Evolutionary conservation across 2,888 invertebrate genomes (phyloP).

Genomic region (Bombyx huttoni): DNA sequence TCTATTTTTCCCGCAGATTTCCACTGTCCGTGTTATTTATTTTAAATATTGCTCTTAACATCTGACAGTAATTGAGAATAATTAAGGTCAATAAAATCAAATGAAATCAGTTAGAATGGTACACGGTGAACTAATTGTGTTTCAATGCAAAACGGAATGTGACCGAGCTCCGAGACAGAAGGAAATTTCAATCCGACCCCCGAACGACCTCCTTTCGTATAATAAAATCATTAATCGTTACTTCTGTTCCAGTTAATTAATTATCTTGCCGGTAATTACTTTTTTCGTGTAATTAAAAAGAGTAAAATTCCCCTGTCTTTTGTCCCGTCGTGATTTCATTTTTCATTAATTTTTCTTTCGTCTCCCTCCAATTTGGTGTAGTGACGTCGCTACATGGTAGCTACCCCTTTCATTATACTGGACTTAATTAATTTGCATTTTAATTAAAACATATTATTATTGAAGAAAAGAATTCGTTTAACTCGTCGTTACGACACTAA

Average conservation of each 20-base stretch:
- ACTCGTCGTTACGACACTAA: constrained; percentile 21
- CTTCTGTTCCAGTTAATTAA: constrained; percentile 73
- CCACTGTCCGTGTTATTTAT: background rate
- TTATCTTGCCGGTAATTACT: constrained; percentile 71
- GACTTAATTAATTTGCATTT: constrained; percentile 69
- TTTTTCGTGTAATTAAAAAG: constrained; percentile 73
- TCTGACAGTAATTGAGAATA: background rate
- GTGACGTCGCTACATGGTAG: constrained; percentile 61
- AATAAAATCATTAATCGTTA: constrained; percentile 74
- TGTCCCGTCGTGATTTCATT: constrained; percentile 71
- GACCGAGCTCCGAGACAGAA: constrained; percentile 27
- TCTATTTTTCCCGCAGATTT: background rate
- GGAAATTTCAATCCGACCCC: constrained; percentile 60
- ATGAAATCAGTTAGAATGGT: constrained; percentile 51
- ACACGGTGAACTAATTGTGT: constrained; percentile 43
- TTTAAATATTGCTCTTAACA: background rate
- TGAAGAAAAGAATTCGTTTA: constrained; percentile 34
- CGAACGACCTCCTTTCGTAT: constrained; percentile 65
- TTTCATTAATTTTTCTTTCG: constrained; percentile 72
- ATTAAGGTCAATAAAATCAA: constrained; percentile 23
- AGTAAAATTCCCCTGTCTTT: constrained; percentile 70
- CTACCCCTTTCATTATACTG: constrained; percentile 67
- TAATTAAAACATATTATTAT: constrained; percentile 66
- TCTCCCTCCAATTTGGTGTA: constrained; percentile 75
- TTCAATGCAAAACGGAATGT: constrained; percentile 46